phyloP scores from a whole-genome alignment of 2,113 vertebrate species.

The mouse (Mus musculus) region DNA sequence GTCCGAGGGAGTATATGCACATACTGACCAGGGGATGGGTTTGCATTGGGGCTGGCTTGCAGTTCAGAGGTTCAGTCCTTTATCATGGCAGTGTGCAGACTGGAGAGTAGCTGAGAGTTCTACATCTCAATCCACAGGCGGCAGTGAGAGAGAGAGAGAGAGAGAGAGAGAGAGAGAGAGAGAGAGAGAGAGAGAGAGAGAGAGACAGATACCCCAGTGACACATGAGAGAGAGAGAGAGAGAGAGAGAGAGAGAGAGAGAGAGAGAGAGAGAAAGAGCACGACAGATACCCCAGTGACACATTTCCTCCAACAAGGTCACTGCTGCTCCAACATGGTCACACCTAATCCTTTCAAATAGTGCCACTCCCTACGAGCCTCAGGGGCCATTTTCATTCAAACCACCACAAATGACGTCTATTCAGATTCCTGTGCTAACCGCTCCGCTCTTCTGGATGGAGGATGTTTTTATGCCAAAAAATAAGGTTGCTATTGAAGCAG shows the following conservation, averaged over 20 bases:
- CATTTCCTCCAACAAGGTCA: not conserved
- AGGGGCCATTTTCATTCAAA: not conserved
- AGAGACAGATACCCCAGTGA: not conserved
- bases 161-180: not conserved
- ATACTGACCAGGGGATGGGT: not conserved
- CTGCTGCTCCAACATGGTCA: not conserved
- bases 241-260: not conserved
- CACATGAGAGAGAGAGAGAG: not conserved
- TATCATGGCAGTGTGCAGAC: not conserved
- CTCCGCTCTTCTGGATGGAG: not conserved
- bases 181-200: not conserved
- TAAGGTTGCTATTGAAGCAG: not conserved
- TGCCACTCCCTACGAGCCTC: not conserved
- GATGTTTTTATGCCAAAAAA: constrained; percentile 16
- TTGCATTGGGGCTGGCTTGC: not conserved
- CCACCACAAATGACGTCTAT: not conserved
- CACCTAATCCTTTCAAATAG: not conserved
- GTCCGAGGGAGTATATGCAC: not conserved
- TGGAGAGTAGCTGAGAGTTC: not conserved
- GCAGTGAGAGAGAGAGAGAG: not conserved
- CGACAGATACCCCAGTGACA: not conserved
- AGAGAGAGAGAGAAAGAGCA: not conserved
- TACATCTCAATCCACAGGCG: not conserved
- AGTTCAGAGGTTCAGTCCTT: not conserved
- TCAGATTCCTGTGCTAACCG: not conserved